These are phyloP conservation scores for Narcine bancroftii DNA, from an alignment of 2,113 vertebrate species.

Conservation along the genomic window DNA sequence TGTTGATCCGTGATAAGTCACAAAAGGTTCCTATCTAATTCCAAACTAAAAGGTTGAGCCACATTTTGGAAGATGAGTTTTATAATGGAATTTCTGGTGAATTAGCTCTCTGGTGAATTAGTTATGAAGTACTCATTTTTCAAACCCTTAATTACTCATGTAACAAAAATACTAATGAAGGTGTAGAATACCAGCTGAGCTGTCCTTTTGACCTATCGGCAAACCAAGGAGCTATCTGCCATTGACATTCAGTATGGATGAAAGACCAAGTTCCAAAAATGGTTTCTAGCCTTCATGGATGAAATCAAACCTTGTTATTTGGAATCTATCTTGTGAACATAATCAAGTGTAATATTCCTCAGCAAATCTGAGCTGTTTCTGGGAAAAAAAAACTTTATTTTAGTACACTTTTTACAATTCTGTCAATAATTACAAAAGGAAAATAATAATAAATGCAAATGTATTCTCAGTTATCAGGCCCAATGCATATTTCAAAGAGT, in stretches of 20 bases:
- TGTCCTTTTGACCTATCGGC: not conserved
- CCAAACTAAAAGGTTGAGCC: not conserved
- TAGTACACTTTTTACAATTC: not conserved
- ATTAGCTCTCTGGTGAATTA: not conserved
- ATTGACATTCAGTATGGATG: not conserved
- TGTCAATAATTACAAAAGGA: slow-evolving; percentile 1
- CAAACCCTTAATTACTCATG: no score
- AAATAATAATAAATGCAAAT: not conserved
- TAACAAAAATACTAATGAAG: not conserved
- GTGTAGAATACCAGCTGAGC: not conserved
- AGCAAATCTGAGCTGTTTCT: not conserved
- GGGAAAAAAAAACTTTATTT: slow-evolving; percentile 21
- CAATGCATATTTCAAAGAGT: not conserved
- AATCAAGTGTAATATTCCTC: not conserved
- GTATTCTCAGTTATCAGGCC: not conserved
- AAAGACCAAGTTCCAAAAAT: not conserved
- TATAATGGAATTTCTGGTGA: not conserved
- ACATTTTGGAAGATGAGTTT: not conserved
- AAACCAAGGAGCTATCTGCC: not conserved
- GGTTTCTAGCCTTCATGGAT: not conserved
- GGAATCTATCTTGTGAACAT: not conserved
- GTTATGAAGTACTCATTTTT: not conserved
- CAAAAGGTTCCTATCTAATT: not conserved
- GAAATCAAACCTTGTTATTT: not conserved
- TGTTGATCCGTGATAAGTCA: not conserved